Percentiles rank a stretch among this genome's conserved stretches.
Evolutionary conservation across 2,113 vertebrate species (phyloP).

Genomic region (Isichthys henryi): DNA sequence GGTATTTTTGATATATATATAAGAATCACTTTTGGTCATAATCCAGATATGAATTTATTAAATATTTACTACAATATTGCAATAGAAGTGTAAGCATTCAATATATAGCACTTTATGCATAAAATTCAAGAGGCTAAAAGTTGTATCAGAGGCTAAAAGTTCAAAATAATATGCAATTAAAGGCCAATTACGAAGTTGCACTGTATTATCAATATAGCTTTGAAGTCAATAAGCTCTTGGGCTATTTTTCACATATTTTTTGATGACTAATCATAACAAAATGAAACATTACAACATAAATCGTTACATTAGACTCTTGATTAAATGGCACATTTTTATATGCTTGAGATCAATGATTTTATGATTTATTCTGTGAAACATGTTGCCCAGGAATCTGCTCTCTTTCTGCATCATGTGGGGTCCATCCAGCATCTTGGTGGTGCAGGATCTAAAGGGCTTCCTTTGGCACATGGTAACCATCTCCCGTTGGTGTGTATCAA

Average conservation of each 20-base stretch:
- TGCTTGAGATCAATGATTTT: not conserved
- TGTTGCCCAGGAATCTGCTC: not conserved
- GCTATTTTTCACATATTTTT: not conserved
- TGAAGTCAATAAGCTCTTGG: not conserved
- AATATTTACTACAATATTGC: not conserved
- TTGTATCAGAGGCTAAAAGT: not conserved
- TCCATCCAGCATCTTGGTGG: not conserved
- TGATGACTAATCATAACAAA: not conserved
- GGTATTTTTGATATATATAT: not conserved
- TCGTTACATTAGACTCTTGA: not conserved
- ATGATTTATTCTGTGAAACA: not conserved
- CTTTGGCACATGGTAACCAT: not conserved
- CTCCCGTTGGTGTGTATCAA: not conserved
- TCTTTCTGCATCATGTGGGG: not conserved
- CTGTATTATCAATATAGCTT: not conserved
- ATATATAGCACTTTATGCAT: not conserved
- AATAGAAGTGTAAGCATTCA: not conserved
- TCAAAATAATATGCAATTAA: not conserved
- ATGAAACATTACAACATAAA: not conserved
- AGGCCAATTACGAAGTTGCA: not conserved
- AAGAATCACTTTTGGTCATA: not conserved
- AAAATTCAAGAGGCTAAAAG: too few relatives aligned
- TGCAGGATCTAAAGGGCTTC: not conserved
- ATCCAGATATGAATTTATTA: not conserved
- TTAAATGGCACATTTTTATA: not conserved